Evolutionary conservation across 2,888 invertebrate genomes (phyloP).

Genomic region (Labia minor): DNA sequence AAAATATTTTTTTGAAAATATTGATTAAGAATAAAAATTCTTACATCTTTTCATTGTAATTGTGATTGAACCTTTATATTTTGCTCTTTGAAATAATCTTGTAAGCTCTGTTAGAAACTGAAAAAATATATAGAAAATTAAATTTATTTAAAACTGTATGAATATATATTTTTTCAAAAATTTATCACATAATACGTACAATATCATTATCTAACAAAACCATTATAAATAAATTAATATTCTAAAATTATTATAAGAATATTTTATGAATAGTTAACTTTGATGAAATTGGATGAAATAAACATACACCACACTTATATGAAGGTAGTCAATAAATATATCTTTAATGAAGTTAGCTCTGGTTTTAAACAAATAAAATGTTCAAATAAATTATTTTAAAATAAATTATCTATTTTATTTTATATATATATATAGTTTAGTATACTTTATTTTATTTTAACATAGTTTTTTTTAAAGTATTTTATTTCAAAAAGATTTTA

Average conservation of each 20-base stretch:
- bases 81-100: constrained; percentile 77
- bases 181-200: constrained; percentile 38
- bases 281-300: too few species aligned
- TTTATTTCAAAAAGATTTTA: too few species aligned
- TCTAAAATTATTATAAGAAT: not conserved
- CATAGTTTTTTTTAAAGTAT: too few species aligned
- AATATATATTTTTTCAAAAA: constrained; percentile 18
- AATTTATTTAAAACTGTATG: constrained; percentile 16
- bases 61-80: constrained; percentile 63
- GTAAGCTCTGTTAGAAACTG: constrained; percentile 77
- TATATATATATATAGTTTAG: not conserved
- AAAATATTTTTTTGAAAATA: too few species aligned
- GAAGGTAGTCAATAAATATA: too few species aligned
- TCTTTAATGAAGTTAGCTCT: too few species aligned
- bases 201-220: constrained; percentile 56
- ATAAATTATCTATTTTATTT: not conserved
- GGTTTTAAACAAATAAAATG: too few species aligned
- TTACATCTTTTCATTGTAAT: constrained; percentile 92
- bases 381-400: too few species aligned
- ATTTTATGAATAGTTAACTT: too few species aligned
- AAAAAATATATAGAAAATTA: constrained; percentile 35
- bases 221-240: constrained; percentile 37
- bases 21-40: too few species aligned
- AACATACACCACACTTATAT: too few species aligned
- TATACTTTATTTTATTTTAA: not conserved